These are phyloP conservation scores for Sebastes iracundus DNA, from an alignment of 2,797 vertebrate species.

Conservation along the genomic window DNA sequence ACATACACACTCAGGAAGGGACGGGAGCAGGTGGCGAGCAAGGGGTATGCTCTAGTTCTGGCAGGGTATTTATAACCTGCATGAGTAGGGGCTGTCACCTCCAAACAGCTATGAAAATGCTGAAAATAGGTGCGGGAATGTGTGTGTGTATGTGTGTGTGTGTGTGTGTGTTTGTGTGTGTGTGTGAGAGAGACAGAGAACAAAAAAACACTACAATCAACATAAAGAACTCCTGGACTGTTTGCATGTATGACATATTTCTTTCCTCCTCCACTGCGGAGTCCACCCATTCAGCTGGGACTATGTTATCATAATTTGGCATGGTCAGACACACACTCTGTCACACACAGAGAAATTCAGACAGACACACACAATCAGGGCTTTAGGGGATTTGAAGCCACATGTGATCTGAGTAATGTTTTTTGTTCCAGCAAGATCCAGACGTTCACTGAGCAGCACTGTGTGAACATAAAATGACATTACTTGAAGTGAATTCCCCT, in stretches of 20 bases:
- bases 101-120: constrained; percentile 60
- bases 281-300: constrained; percentile 78
- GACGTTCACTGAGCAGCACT: neutral
- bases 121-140: constrained; percentile 65
- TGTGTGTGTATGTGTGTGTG: constrained; percentile 10
- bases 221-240: constrained; percentile 33
- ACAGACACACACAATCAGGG: constrained; percentile 23
- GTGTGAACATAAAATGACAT: neutral
- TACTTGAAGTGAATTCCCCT: neutral
- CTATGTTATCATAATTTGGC: constrained; percentile 72
- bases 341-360: constrained; percentile 4
- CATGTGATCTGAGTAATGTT: constrained; percentile 45
- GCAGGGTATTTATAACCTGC: constrained; percentile 77
- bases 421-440: constrained; percentile 25
- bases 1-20: constrained; percentile 53
- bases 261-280: constrained; percentile 51
- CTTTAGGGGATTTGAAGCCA: constrained; percentile 39
- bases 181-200: neutral
- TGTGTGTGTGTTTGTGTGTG: neutral
- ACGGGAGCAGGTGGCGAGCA: constrained; percentile 83
- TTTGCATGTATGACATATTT: constrained; percentile 56
- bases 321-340: neutral
- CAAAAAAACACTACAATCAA: constrained; percentile 3
- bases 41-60: constrained; percentile 67
- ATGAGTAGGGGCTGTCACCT: constrained; percentile 56